These are phyloP conservation scores for Antheraea mylitta DNA, from an alignment of 1,140 invertebrate species.

Conservation along the genomic window DNA sequence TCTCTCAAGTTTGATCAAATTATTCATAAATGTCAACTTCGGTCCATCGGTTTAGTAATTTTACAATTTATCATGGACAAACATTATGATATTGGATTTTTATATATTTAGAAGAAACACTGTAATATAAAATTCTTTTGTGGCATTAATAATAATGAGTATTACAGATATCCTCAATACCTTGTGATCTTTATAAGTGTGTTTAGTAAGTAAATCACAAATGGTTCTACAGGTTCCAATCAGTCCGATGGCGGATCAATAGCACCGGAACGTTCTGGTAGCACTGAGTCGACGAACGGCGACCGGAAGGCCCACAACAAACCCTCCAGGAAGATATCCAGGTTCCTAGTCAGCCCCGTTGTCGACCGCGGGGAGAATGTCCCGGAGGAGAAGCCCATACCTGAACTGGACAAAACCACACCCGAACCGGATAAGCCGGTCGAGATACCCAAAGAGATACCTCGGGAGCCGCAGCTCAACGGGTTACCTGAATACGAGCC, in stretches of 20 bases:
- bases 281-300: slow-evolving; percentile 52
- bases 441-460: slow-evolving; percentile 29
- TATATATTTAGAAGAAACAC: too few species aligned
- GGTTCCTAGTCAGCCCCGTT: slow-evolving; percentile 89
- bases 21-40: too few species aligned
- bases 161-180: too few species aligned
- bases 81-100: too few species aligned
- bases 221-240: slow-evolving; percentile 50
- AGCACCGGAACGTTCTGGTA: slow-evolving; percentile 49
- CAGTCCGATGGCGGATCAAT: slow-evolving; percentile 66
- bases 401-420: slow-evolving; percentile 26
- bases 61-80: too few species aligned
- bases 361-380: slow-evolving; percentile 73
- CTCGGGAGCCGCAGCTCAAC: slow-evolving; percentile 34
- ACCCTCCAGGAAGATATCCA: slow-evolving; percentile 85
- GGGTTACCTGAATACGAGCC: slow-evolving; percentile 43
- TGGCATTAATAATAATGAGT: too few species aligned
- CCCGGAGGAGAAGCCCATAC: slow-evolving; percentile 36
- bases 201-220: too few species aligned
- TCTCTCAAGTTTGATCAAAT: too few species aligned
- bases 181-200: too few species aligned
- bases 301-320: slow-evolving; percentile 60
- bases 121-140: too few species aligned
- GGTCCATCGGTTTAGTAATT: too few species aligned
- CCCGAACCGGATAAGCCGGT: slow-evolving; percentile 27